These are phyloP conservation scores for Phylloscopus whistleri DNA, from an alignment of 2,113 vertebrate genomes.

Conservation along the genomic window DNA sequence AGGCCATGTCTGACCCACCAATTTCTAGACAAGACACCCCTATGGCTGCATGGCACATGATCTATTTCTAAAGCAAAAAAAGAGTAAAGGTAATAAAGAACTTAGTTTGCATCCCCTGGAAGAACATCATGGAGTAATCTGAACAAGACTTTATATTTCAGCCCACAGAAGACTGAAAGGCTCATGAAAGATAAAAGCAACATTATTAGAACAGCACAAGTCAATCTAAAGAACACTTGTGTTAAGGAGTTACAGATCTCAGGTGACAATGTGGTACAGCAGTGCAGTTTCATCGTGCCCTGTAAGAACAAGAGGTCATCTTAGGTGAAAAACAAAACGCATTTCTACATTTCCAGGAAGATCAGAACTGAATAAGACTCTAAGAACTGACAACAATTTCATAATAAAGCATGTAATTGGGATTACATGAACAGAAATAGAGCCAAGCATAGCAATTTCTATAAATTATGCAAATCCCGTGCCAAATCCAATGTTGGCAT, in stretches of 20 bases:
- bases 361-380: neutral
- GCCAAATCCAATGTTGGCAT: constrained; percentile 25
- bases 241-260: neutral
- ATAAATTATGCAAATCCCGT: constrained; percentile 18
- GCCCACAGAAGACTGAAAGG: neutral
- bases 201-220: neutral
- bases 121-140: neutral
- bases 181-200: neutral
- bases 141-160: neutral
- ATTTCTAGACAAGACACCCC: neutral
- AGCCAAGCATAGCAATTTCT: constrained; percentile 19
- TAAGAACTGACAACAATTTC: constrained; percentile 22
- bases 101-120: neutral
- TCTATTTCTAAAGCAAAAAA: neutral
- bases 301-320: neutral
- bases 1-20: neutral
- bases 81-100: neutral
- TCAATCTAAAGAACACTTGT: neutral
- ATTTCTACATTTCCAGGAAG: neutral
- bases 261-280: neutral
- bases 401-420: constrained; percentile 36
- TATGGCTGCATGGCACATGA: neutral
- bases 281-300: neutral
- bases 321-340: neutral
- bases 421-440: constrained; percentile 36